phyloP scores from a whole-genome alignment of 2,113 vertebrate species.

The Martes martes region DNA sequence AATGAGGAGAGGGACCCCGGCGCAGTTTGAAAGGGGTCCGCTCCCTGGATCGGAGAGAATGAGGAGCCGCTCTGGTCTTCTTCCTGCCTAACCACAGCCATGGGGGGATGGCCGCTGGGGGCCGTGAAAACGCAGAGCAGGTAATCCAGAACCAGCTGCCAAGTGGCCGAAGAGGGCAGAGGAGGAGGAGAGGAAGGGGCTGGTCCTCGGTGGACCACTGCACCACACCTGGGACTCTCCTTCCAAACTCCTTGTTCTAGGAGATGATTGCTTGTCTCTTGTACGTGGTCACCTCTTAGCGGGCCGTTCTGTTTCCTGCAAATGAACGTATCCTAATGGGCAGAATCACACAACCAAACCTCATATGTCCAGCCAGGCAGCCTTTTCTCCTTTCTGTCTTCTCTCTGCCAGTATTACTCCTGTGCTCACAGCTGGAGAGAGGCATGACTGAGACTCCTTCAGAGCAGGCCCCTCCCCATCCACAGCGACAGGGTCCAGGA shows the following conservation, averaged over 20 bases:
- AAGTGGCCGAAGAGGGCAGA: rapidly evolving
- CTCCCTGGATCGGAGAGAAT: background rate
- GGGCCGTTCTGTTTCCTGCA: background rate
- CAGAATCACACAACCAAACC: background rate
- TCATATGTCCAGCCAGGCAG: background rate
- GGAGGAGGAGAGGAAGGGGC: background rate
- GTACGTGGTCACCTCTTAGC: rapidly evolving
- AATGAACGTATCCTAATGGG: rapidly evolving
- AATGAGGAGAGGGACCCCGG: background rate
- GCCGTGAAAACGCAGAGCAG: no score
- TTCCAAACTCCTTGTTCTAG: rapidly evolving
- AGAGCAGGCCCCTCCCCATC: background rate
- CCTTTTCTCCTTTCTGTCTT: background rate
- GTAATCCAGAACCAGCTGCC: no score
- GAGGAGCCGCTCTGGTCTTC: background rate
- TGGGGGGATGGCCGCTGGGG: rapidly evolving
- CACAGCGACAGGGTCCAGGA: background rate
- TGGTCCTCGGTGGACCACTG: background rate
- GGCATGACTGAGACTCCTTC: background rate
- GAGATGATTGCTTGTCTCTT: background rate
- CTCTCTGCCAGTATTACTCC: background rate
- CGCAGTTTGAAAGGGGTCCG: background rate
- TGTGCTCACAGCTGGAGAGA: background rate
- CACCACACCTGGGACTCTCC: background rate
- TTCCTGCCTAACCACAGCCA: background rate